phyloP scores from a whole-genome alignment of 1,140 invertebrate species.

The Nymphalis io region DNA sequence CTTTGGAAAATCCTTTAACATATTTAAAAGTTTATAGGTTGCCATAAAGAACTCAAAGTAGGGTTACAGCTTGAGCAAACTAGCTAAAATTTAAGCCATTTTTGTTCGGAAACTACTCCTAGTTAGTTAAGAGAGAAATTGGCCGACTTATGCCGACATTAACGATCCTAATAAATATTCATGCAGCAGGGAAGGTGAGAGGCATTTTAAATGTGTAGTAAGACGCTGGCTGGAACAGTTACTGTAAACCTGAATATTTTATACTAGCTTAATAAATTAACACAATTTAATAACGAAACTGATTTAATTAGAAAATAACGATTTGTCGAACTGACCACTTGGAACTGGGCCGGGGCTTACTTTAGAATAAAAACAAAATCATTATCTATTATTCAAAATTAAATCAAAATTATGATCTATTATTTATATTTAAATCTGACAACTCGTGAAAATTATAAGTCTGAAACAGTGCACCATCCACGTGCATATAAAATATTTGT shows the following conservation, averaged over 20 bases:
- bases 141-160: conserved; percentile 19
- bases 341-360: too few relatives aligned
- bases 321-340: too few relatives aligned
- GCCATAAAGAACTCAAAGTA: conserved; percentile 18
- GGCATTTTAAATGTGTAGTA: neutral
- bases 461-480: too few relatives aligned
- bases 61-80: conserved; percentile 18
- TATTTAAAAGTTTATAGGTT: conserved; percentile 16
- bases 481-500: too few relatives aligned
- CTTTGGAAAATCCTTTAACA: neutral
- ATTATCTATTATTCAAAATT: too few relatives aligned
- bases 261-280: too few relatives aligned
- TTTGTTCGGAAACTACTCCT: conserved; percentile 20
- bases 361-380: too few relatives aligned
- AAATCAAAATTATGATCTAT: too few relatives aligned
- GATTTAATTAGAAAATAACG: too few relatives aligned
- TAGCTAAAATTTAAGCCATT: conserved; percentile 20
- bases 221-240: neutral
- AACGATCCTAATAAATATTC: conserved; percentile 27
- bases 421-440: too few relatives aligned
- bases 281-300: too few relatives aligned
- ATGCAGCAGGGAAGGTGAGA: neutral
- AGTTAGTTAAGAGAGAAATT: conserved; percentile 22
- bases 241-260: neutral
- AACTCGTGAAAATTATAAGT: too few relatives aligned